Conservation (phyloP, 2,113 vertebrate species). For the Planiliza haematocheilus region DNA sequence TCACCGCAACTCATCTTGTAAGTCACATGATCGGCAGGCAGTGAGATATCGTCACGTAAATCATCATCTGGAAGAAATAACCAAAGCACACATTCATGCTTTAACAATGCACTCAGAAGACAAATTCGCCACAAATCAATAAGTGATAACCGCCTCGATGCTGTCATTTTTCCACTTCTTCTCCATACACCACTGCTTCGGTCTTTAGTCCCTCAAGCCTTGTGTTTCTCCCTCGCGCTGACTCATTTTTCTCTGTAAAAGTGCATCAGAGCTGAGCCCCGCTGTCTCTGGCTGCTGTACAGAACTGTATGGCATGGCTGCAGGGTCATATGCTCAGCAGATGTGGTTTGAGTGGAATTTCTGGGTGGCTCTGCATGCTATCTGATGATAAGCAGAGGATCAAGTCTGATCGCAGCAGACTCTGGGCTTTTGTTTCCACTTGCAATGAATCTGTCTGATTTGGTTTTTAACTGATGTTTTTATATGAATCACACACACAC, state of each 20-base stretch:
- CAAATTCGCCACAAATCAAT: slow-evolving; percentile 55
- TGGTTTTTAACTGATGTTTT: slow-evolving; percentile 49
- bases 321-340: slow-evolving; percentile 72
- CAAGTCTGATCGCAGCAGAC: slow-evolving; percentile 54
- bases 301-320: slow-evolving; percentile 49
- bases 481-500: slow-evolving; percentile 32
- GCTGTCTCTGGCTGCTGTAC: slow-evolving; percentile 31
- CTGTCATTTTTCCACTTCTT: slow-evolving; percentile 30
- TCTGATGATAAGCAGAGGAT: slow-evolving; percentile 69
- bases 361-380: slow-evolving; percentile 70
- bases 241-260: slow-evolving; percentile 48
- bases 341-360: slow-evolving; percentile 73
- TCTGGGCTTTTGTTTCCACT: slow-evolving; percentile 61
- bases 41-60: slow-evolving; percentile 26
- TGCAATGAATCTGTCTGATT: slow-evolving; percentile 59
- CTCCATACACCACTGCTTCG: slow-evolving; percentile 13
- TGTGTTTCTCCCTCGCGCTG: slow-evolving; percentile 24
- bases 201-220: slow-evolving; percentile 36
- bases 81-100: slow-evolving; percentile 34
- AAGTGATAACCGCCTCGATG: slow-evolving; percentile 35
- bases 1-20: slow-evolving; percentile 37
- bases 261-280: slow-evolving; percentile 26
- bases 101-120: slow-evolving; percentile 46
- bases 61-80: slow-evolving; percentile 71
- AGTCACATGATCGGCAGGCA: slow-evolving; percentile 49